These are phyloP conservation scores for Platichthys stellatus DNA, from an alignment of 2,113 vertebrate genomes.

Conservation along the genomic window DNA sequence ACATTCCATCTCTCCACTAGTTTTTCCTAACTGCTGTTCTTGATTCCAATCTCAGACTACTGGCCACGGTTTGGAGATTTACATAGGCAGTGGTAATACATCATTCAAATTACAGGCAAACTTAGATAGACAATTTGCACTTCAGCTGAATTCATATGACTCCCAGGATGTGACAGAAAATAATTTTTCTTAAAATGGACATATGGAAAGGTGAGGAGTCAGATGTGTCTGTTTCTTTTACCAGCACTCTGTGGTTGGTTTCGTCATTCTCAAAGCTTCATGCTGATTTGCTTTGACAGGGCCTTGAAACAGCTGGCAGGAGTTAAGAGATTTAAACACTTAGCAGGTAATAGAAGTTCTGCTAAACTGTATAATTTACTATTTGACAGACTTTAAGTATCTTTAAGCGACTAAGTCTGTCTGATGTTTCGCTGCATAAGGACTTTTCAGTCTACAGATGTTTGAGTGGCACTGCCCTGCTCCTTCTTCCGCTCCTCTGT, in stretches of 20 bases:
- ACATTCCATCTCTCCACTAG: constrained; percentile 41
- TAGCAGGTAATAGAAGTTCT: constrained; percentile 35
- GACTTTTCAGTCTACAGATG: constrained; percentile 9
- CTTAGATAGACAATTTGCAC: constrained; percentile 21
- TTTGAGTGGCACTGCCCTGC: not conserved
- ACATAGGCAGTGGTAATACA: constrained; percentile 11
- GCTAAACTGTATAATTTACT: constrained; percentile 45
- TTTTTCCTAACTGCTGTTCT: constrained; percentile 54
- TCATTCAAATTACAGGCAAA: constrained; percentile 19
- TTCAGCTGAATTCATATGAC: constrained; percentile 14
- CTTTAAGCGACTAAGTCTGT: constrained; percentile 24
- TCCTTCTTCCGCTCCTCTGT: not conserved
- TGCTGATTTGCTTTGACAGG: constrained; percentile 45
- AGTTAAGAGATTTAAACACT: constrained; percentile 21
- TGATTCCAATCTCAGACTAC: constrained; percentile 45
- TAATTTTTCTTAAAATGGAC: constrained; percentile 4
- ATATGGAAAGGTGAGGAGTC: constrained; percentile 17
- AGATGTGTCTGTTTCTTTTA: constrained; percentile 16
- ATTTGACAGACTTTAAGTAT: constrained; percentile 49
- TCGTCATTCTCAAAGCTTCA: constrained; percentile 24
- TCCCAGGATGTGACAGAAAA: constrained; percentile 25
- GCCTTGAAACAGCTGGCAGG: constrained; percentile 42
- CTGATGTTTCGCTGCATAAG: constrained; percentile 20
- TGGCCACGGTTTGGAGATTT: constrained; percentile 32
- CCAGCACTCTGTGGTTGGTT: constrained; percentile 24